Conservation (phyloP, 2,113 vertebrate species). For the Phycodurus eques region DNA sequence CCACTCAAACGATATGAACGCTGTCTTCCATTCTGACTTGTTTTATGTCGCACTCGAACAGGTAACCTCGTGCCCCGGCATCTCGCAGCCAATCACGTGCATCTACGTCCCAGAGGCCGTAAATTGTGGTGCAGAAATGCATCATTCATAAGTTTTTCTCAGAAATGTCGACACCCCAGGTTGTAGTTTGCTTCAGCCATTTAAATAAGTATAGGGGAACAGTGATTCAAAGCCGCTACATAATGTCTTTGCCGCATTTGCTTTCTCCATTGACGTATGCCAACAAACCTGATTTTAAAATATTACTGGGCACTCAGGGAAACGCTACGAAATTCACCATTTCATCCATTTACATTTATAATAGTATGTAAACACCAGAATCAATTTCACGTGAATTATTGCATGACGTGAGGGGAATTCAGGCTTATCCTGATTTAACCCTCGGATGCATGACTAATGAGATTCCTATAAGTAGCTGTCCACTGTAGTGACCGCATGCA, state of each 20-base stretch:
- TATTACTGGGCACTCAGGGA: background rate
- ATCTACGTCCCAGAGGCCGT: background rate
- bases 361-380: no score
- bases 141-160: slow-evolving; percentile 53
- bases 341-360: background rate
- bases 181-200: background rate
- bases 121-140: slow-evolving; percentile 49
- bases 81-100: slow-evolving; percentile 45
- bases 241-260: background rate
- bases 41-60: slow-evolving; percentile 41
- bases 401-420: no score
- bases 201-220: background rate
- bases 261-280: background rate
- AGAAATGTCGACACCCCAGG: slow-evolving; percentile 37
- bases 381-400: no score
- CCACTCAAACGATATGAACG: slow-evolving; percentile 2
- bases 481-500: no score
- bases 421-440: no score
- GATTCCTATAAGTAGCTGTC: no score
- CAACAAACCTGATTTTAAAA: background rate
- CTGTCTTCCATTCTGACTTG: background rate
- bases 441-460: no score
- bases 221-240: background rate
- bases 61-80: slow-evolving; percentile 38
- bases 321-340: background rate